Evolutionary conservation across 2,113 vertebrate genomes (phyloP), one percentile per base, ranked within the genome.

Genomic region (Anseranas semipalmata): DNA sequence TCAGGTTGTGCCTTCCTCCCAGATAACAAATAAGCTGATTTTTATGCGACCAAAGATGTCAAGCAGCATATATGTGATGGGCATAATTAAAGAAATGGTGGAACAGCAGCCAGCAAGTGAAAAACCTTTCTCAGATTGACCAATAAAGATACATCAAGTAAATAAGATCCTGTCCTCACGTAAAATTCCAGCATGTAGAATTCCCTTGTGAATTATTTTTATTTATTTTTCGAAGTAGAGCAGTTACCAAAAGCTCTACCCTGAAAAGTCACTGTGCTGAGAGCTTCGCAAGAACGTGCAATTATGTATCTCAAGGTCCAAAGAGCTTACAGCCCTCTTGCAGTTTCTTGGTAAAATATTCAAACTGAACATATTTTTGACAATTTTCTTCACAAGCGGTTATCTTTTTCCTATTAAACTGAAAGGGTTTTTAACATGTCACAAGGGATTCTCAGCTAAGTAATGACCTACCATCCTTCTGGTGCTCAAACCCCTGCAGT

Each of bases 161-260:
- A 91, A 86, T 70, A 90, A 85, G 82, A 60, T 75, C 65, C 73
- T 55, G 37, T 65, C 80, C 43, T 85, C 63, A 28, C 83, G 73
- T 50, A 73, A 89, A 75, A 30, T 32, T 52, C 56, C 66, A 62
- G 43, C 25, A 6, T 41, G 74, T 73, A 90, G 92, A 78, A 92
- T 95, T 78, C 84, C 86, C 90, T 67, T 56, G 74, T 87, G 93
- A 89, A 68, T 94, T 87, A 79, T 55, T 93, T 90, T 96, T 93
- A 95, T 93, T 87, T 82, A 63, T 48, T 87, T 24, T 82, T 95
- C 88, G 52, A 86, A 93, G 95, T 95, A 75, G 75, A 79, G 81
- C 72, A 80, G 72, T 72, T 94, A 50, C 72, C 35, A 65, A 35
- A 80, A 24, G 16, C 75, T 68, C 28, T 39, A 32, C 11, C 37